Evolutionary conservation across 2,113 vertebrate species (phyloP).

Genomic region (Anser brachyrhynchus): DNA sequence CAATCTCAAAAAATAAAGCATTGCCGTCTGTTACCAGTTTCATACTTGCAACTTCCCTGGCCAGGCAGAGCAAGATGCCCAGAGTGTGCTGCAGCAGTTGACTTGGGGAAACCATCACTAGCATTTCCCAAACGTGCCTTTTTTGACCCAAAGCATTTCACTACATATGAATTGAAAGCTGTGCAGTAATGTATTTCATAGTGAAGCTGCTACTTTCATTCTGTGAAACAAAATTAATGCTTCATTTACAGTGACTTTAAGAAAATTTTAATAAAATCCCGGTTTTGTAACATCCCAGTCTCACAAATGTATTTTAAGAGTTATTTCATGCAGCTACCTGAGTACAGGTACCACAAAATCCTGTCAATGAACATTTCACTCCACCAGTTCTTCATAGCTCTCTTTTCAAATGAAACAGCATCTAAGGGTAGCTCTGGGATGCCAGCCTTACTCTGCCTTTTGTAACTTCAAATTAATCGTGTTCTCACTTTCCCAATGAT

Average conservation of each 20-base stretch:
- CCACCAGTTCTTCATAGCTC: background rate
- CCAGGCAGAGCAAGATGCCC: background rate
- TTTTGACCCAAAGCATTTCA: background rate
- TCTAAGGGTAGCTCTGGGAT: background rate
- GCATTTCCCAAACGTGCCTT: background rate
- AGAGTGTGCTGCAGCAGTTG: background rate
- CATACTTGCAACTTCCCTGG: background rate
- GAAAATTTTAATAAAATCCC: background rate
- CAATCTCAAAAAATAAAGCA: slow-evolving; percentile 1
- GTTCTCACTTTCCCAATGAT: background rate
- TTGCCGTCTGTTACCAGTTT: slow-evolving; percentile 6
- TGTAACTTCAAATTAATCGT: background rate
- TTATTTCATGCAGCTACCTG: background rate
- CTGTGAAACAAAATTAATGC: background rate
- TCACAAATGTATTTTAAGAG: background rate
- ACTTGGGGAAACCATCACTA: background rate
- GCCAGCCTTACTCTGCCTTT: background rate
- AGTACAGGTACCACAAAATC: background rate
- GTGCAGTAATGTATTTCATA: background rate
- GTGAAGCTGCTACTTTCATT: background rate
- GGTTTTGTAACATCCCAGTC: background rate
- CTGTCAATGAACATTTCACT: background rate
- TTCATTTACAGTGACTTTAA: background rate
- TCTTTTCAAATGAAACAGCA: background rate
- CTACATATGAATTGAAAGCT: background rate